phyloP scores from a whole-genome alignment of 2,113 vertebrate species.

The Struthidea cinerea region DNA sequence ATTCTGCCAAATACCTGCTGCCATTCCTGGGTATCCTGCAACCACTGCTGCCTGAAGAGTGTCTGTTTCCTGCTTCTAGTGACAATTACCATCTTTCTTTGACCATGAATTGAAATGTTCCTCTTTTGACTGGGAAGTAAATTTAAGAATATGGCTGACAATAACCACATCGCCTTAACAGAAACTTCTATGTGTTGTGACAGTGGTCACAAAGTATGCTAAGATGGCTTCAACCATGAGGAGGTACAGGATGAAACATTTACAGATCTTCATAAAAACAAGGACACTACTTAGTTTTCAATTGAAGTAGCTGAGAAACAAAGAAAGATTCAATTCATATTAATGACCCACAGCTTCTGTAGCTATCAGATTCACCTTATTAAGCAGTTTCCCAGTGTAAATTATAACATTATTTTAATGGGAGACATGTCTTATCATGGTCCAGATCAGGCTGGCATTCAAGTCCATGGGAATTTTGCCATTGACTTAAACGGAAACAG shows the following conservation, averaged over 20 bases:
- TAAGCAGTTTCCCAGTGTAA: background rate
- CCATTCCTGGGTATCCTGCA: background rate
- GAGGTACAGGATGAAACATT: background rate
- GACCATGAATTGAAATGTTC: background rate
- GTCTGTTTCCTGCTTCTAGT: background rate
- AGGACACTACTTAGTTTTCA: background rate
- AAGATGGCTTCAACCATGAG: background rate
- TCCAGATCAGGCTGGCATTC: background rate
- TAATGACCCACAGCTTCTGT: background rate
- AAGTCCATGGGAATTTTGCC: background rate
- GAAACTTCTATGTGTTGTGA: background rate
- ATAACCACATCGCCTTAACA: background rate
- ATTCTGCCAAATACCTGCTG: background rate
- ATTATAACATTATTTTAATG: background rate
- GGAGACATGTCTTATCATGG: background rate
- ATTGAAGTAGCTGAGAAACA: background rate
- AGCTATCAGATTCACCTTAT: background rate
- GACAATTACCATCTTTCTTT: background rate
- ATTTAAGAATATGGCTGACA: background rate
- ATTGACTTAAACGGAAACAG: background rate
- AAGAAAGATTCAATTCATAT: background rate
- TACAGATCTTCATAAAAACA: background rate
- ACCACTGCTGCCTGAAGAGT: background rate
- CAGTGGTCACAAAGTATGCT: background rate
- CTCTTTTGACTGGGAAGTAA: background rate